A percentile compares a stretch with the other conserved stretches of the same genome.
Conservation (phyloP, 30 jellyfish, hydroid and myxozoan genomes). For the Chrysaora quinquecirrha region DNA sequence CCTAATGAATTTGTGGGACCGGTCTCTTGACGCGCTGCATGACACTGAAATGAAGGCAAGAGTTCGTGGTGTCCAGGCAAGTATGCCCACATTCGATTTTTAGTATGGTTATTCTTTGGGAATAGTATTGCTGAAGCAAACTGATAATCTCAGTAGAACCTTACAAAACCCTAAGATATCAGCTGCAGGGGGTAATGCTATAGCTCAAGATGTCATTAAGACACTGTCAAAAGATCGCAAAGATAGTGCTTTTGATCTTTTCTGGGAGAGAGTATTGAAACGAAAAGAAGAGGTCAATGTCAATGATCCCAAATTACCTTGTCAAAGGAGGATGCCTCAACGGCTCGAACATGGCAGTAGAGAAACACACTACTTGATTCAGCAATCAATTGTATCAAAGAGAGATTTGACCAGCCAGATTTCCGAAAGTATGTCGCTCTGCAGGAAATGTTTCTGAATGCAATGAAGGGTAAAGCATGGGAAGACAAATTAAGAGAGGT, state of each 20-base stretch:
- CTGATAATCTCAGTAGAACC: slow-evolving; percentile 44
- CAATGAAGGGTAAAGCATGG: slow-evolving; percentile 46
- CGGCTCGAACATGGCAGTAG: slow-evolving; percentile 55
- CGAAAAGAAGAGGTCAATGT: slow-evolving; percentile 61
- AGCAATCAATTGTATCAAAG: slow-evolving; percentile 35
- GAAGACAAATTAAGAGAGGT: slow-evolving; percentile 33
- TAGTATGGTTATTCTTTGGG: slow-evolving; percentile 31
- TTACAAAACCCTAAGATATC: slow-evolving; percentile 47
- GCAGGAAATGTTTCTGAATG: no score
- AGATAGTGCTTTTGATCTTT: slow-evolving; percentile 44
- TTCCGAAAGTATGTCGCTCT: slow-evolving; percentile 49
- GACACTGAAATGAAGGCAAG: no score
- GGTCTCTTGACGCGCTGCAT: slow-evolving; percentile 50
- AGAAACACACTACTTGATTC: slow-evolving; percentile 39
- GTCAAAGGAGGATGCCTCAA: slow-evolving; percentile 73
- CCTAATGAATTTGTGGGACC: slow-evolving; percentile 58
- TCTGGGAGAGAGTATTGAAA: slow-evolving; percentile 66
- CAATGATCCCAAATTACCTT: slow-evolving; percentile 80
- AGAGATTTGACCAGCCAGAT: slow-evolving; percentile 60
- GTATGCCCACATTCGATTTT: slow-evolving; percentile 54
- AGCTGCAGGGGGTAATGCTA: slow-evolving; percentile 52
- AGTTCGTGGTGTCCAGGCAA: slow-evolving; percentile 46
- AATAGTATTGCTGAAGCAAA: slow-evolving; percentile 42
- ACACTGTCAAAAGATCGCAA: slow-evolving; percentile 38
- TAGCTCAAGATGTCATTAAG: slow-evolving; percentile 47